Percentiles rank a stretch among this genome's conserved stretches.
Evolutionary conservation across 2,888 invertebrate species (phyloP).

Genomic region (Smittia sp.): DNA sequence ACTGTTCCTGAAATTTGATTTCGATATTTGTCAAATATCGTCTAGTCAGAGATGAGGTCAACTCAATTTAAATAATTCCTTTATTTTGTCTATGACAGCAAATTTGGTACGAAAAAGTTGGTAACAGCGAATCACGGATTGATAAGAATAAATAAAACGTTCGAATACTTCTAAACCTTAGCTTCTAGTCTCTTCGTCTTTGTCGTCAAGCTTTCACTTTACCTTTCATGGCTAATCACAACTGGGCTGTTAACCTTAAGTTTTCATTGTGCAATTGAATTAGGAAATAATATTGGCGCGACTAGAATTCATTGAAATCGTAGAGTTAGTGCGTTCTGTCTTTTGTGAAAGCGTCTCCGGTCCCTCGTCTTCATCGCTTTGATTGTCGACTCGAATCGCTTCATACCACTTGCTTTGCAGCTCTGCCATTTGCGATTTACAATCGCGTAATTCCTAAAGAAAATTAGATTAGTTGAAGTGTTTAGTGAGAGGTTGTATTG

Average conservation of each 20-base stretch:
- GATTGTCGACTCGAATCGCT: conserved; percentile 71
- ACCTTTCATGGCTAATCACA: not conserved
- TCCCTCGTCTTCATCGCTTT: conserved; percentile 10
- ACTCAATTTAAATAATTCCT: not conserved
- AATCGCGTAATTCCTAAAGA: conserved; percentile 83
- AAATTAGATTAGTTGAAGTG: too few species aligned
- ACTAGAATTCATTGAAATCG: conserved; percentile 28
- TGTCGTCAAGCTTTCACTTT: not conserved
- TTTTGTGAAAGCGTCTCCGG: conserved; percentile 35
- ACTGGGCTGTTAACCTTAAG: not conserved
- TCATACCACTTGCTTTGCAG: conserved; percentile 97
- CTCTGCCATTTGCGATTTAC: conserved; percentile 94
- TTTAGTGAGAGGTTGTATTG: not conserved
- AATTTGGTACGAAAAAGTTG: not conserved
- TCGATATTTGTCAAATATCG: too few species aligned
- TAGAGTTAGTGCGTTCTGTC: conserved; percentile 39
- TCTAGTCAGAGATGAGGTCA: too few species aligned
- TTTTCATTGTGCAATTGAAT: not conserved
- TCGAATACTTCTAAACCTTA: not conserved
- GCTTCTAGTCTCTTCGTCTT: not conserved
- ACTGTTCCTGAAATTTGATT: too few species aligned
- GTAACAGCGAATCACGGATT: not conserved
- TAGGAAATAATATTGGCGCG: conserved; percentile 27
- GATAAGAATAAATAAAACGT: not conserved
- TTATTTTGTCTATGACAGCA: not conserved